phyloP scores from a whole-genome alignment of 1,140 invertebrate genomes.

The Eulimnadia texana region DNA sequence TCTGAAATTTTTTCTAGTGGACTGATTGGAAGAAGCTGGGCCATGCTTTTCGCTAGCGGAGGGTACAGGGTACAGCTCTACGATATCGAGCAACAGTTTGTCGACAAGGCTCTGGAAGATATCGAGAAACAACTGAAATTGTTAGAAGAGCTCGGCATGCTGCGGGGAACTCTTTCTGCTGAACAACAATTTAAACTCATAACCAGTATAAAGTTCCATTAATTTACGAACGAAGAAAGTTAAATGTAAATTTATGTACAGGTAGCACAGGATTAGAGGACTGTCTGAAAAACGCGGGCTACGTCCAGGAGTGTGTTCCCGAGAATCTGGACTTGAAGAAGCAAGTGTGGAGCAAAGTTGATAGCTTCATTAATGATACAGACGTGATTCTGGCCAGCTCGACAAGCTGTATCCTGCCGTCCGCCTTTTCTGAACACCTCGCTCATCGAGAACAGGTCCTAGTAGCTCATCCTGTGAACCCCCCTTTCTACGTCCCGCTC shows the following conservation, averaged over 20 bases:
- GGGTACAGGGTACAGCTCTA: slow-evolving; percentile 74
- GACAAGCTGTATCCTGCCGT: slow-evolving; percentile 77
- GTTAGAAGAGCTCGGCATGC: slow-evolving; percentile 49
- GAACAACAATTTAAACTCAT: slow-evolving; percentile 62
- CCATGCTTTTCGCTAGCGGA: slow-evolving; percentile 86
- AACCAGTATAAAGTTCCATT: slow-evolving; percentile 39
- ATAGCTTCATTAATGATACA: slow-evolving; percentile 46
- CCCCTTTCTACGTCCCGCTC: slow-evolving; percentile 86
- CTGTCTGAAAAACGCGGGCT: slow-evolving; percentile 50
- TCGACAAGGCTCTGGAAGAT: slow-evolving; percentile 52
- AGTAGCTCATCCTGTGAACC: slow-evolving; percentile 87
- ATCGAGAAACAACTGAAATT: slow-evolving; percentile 54
- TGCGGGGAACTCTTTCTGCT: slow-evolving; percentile 54
- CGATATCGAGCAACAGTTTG: slow-evolving; percentile 60
- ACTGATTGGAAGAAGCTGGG: slow-evolving; percentile 83
- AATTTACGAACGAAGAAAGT: background rate
- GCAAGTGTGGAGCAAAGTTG: slow-evolving; percentile 60
- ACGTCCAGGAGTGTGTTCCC: slow-evolving; percentile 83
- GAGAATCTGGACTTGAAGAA: slow-evolving; percentile 73
- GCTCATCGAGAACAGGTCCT: slow-evolving; percentile 57
- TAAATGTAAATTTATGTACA: slow-evolving; percentile 20
- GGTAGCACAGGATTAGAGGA: slow-evolving; percentile 48
- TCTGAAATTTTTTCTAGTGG: slow-evolving; percentile 45
- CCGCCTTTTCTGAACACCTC: slow-evolving; percentile 61
- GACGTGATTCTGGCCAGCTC: slow-evolving; percentile 71